These are phyloP conservation scores for Sapajus apella DNA, from an alignment of 2,113 vertebrate genomes.

Conservation along the genomic window DNA sequence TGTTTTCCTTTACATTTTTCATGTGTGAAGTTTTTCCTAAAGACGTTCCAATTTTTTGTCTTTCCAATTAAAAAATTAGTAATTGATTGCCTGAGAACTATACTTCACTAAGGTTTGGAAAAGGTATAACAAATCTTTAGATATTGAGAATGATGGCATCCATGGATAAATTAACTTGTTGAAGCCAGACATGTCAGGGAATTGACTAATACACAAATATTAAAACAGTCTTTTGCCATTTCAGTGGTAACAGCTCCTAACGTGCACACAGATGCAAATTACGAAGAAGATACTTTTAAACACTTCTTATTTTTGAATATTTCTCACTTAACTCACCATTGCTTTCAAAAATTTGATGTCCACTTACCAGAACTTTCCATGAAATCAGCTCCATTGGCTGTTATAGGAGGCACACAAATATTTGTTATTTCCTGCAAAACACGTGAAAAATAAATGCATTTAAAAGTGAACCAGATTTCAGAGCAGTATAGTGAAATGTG, in stretches of 20 bases:
- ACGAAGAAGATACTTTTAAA: not conserved
- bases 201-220: not conserved
- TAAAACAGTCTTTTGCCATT: not conserved
- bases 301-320: not conserved
- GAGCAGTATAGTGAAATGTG: not conserved
- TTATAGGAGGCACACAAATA: conserved; percentile 79
- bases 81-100: not conserved
- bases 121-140: not conserved
- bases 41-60: too few species aligned
- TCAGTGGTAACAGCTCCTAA: not conserved
- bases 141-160: not conserved
- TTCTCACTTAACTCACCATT: not conserved
- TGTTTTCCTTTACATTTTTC: not conserved
- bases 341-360: conserved; percentile 44
- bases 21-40: conserved; percentile 2
- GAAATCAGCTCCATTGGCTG: conserved; percentile 80
- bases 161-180: not conserved
- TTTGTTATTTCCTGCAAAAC: conserved; percentile 85
- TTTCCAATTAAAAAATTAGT: not conserved
- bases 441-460: conserved; percentile 38
- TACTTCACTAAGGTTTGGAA: not conserved
- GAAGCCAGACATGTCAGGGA: not conserved
- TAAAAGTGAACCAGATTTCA: not conserved
- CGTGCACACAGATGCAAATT: not conserved
- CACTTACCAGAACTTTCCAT: conserved; percentile 85